Evolutionary conservation across 2,888 invertebrate species (phyloP).

Genomic region (Petrophora chlorosata): DNA sequence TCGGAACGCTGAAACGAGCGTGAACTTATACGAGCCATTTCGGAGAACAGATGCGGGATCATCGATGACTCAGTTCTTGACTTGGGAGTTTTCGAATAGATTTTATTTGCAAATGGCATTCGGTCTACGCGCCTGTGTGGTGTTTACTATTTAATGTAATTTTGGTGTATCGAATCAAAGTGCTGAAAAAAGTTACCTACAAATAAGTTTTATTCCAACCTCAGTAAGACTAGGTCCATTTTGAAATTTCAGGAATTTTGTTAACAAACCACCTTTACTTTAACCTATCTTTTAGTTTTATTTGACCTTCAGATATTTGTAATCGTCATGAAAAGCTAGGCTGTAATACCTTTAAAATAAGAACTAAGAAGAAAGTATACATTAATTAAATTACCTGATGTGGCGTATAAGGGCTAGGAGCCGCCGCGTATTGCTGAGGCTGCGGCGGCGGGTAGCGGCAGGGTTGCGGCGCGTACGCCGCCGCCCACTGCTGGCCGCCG

Average conservation of each 20-base stretch:
- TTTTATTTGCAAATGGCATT: constrained; percentile 30
- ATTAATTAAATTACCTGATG: constrained; percentile 67
- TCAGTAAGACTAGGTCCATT: too few species aligned
- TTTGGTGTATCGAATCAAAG: too few species aligned
- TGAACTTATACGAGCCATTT: constrained; percentile 23
- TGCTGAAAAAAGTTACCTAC: too few species aligned
- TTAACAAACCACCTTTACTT: too few species aligned
- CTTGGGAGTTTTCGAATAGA: constrained; percentile 33
- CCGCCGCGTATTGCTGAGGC: constrained; percentile 73
- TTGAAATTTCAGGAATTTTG: too few species aligned
- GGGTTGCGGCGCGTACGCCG: constrained; percentile 79
- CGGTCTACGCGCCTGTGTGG: constrained; percentile 19
- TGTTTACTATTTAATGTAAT: background rate
- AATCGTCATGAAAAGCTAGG: too few species aligned
- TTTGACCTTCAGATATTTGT: too few species aligned
- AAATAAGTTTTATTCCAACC: too few species aligned
- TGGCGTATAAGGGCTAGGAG: constrained; percentile 74
- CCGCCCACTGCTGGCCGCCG: constrained; percentile 81
- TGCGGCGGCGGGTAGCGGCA: constrained; percentile 82
- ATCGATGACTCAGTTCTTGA: constrained; percentile 33
- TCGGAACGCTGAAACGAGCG: constrained; percentile 20
- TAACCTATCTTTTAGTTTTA: too few species aligned
- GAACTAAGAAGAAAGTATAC: too few species aligned
- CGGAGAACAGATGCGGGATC: constrained; percentile 25
- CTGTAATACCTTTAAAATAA: background rate